A percentile compares a stretch with the other conserved stretches of the same genome.
These are phyloP conservation scores for Tachina lurida DNA, from an alignment of 2,888 invertebrate genomes.

Conservation along the genomic window DNA sequence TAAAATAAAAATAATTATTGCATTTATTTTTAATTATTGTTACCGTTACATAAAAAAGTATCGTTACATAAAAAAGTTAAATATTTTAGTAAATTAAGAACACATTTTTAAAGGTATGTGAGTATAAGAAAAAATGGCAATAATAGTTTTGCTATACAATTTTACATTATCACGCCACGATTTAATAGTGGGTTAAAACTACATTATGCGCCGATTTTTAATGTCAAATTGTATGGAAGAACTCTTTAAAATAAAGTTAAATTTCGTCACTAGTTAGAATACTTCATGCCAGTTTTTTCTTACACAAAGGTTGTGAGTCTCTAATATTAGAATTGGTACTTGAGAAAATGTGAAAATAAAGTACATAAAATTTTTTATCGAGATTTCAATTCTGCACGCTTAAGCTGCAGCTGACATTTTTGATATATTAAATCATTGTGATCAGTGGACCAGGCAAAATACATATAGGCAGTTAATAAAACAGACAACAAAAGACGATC, in stretches of 20 bases:
- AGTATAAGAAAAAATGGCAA: not conserved
- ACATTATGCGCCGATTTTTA: too few species aligned
- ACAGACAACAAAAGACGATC: conserved; percentile 85
- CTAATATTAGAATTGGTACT: conserved; percentile 1
- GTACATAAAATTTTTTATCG: conserved; percentile 36
- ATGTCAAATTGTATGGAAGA: too few species aligned
- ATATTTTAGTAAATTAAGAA: conserved; percentile 31
- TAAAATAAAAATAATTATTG: too few species aligned
- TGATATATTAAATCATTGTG: conserved; percentile 85
- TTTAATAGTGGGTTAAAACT: too few species aligned
- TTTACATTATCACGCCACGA: too few species aligned
- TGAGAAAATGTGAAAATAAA: conserved; percentile 1
- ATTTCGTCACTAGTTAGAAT: too few species aligned
- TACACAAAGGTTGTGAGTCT: not conserved
- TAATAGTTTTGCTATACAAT: too few species aligned
- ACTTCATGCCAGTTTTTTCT: too few species aligned
- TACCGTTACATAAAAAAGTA: too few species aligned
- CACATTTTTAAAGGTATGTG: conserved; percentile 16
- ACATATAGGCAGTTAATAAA: conserved; percentile 85
- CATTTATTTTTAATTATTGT: not conserved
- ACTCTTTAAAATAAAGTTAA: too few species aligned
- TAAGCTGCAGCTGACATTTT: conserved; percentile 83
- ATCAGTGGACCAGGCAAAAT: conserved; percentile 86
- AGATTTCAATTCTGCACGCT: conserved; percentile 83
- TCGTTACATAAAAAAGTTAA: not conserved